phyloP scores from a whole-genome alignment of 2,888 invertebrate genomes.

The Adelphocoris suturalis region DNA sequence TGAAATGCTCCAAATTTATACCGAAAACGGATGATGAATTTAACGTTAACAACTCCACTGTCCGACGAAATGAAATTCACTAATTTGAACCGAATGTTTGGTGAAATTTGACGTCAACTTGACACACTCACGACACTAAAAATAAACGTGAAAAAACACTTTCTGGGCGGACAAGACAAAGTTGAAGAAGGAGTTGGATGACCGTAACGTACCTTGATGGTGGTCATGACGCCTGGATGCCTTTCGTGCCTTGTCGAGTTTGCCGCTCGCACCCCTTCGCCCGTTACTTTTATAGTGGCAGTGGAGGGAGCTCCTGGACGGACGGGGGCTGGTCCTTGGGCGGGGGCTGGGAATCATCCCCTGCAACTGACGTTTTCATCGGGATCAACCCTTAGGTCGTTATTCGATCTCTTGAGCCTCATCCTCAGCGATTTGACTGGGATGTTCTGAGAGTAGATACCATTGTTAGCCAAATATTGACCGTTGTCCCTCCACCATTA shows the following conservation, averaged over 20 bases:
- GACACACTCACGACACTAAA: neutral
- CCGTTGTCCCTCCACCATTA: too few species aligned
- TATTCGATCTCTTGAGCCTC: neutral
- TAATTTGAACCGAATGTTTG: too few species aligned
- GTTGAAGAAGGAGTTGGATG: neutral
- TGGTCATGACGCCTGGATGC: conserved; percentile 31
- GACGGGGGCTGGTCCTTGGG: neutral
- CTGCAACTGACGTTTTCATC: neutral
- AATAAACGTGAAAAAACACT: neutral
- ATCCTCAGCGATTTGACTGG: neutral
- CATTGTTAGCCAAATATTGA: too few species aligned
- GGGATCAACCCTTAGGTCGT: neutral
- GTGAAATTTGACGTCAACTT: neutral
- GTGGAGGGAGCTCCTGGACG: neutral
- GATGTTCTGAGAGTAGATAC: too few species aligned
- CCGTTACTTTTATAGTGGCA: conserved; percentile 57
- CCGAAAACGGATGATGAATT: too few species aligned
- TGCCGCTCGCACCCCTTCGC: conserved; percentile 55
- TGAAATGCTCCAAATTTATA: neutral
- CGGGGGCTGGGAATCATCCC: conserved; percentile 24
- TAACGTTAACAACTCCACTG: too few species aligned
- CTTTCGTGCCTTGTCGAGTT: conserved; percentile 35
- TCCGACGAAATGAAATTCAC: too few species aligned
- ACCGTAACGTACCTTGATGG: conserved; percentile 57
- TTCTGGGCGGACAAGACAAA: conserved; percentile 29